Conservation (phyloP, 2,113 vertebrate species). For the Pseudonaja textilis region DNA sequence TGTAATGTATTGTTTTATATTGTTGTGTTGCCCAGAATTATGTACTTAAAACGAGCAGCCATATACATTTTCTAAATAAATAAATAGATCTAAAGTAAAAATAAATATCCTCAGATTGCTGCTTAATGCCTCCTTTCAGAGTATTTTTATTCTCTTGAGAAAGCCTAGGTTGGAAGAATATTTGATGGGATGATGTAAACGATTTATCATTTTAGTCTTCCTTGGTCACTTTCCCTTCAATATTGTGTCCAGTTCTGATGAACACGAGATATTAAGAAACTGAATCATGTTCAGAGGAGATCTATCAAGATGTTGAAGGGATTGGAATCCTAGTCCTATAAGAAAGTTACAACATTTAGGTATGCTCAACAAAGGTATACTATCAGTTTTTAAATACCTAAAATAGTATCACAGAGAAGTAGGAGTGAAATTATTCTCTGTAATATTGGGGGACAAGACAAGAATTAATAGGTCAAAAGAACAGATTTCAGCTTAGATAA, state of each 20-base stretch:
- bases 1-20: background rate
- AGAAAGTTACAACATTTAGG: background rate
- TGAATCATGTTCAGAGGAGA: background rate
- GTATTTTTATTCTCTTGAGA: background rate
- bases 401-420: background rate
- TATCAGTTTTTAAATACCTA: background rate
- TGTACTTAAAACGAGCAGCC: background rate
- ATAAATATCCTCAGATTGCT: background rate
- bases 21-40: background rate
- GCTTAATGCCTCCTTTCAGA: background rate
- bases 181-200: background rate
- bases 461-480: background rate
- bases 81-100: background rate
- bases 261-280: background rate
- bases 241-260: background rate
- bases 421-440: background rate
- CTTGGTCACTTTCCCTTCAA: background rate
- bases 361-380: background rate
- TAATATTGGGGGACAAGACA: background rate
- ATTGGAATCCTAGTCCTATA: background rate
- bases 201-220: background rate
- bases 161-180: background rate
- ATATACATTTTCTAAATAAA: background rate
- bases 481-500: background rate
- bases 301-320: background rate